phyloP scores from a whole-genome alignment of 2,797 vertebrate species.

The Thripadectes ignobilis region DNA sequence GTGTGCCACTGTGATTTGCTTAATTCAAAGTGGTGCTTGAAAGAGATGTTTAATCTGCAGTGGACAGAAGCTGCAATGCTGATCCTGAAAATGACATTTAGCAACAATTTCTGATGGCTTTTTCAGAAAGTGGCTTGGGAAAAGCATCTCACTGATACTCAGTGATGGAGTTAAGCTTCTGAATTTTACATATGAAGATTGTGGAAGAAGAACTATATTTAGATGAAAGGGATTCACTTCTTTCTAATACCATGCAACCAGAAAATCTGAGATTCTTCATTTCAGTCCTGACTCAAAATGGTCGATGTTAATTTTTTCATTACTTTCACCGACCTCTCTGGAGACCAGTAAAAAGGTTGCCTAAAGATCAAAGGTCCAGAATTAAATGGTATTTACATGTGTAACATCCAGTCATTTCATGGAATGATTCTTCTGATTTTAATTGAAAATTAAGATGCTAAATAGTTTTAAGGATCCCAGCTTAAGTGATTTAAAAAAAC shows the following conservation, averaged over 20 bases:
- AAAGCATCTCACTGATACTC: slow-evolving; percentile 28
- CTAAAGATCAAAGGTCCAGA: slow-evolving; percentile 2
- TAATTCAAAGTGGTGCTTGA: slow-evolving; percentile 55
- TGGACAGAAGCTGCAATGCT: slow-evolving; percentile 47
- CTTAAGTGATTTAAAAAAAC: background rate
- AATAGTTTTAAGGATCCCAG: background rate
- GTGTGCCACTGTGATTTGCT: slow-evolving; percentile 27
- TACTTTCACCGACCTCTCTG: background rate
- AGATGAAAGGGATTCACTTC: slow-evolving; percentile 41
- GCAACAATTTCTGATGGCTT: slow-evolving; percentile 50
- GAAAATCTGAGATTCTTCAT: background rate
- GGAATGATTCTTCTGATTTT: background rate
- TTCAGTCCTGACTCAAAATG: background rate
- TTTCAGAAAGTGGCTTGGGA: slow-evolving; percentile 31
- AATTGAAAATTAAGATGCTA: slow-evolving; percentile 22
- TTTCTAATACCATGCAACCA: background rate
- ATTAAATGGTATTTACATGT: background rate
- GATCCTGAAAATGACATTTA: slow-evolving; percentile 54
- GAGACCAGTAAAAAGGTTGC: background rate
- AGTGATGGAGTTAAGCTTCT: slow-evolving; percentile 18
- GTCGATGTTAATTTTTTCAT: background rate
- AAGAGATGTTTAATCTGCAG: slow-evolving; percentile 46
- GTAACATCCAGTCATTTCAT: background rate
- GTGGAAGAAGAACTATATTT: slow-evolving; percentile 32
- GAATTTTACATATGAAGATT: slow-evolving; percentile 44